These are phyloP conservation scores for Lampropteryx suffumata DNA, from an alignment of 2,888 invertebrate species.

Conservation along the genomic window DNA sequence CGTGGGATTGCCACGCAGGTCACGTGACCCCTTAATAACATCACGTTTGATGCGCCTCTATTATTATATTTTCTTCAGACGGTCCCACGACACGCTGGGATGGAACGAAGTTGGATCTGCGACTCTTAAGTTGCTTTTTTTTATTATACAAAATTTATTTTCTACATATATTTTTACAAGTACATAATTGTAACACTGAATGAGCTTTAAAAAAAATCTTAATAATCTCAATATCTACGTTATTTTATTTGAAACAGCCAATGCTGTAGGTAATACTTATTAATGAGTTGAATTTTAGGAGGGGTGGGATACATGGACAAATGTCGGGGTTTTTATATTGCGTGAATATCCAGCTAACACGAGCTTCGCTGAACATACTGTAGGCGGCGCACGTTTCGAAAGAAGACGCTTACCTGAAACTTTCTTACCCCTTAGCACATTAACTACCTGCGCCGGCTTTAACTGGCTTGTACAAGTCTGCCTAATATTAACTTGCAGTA, in stretches of 20 bases:
- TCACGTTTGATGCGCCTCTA: slow-evolving; percentile 83
- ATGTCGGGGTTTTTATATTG: slow-evolving; percentile 1
- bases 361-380: slow-evolving; percentile 34
- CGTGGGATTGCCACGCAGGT: slow-evolving; percentile 67
- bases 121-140: too few species aligned
- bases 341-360: slow-evolving; percentile 5
- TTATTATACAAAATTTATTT: too few species aligned
- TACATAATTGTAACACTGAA: too few species aligned
- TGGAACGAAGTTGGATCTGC: slow-evolving; percentile 28
- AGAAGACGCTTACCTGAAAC: slow-evolving; percentile 81
- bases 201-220: too few species aligned
- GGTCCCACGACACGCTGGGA: slow-evolving; percentile 69
- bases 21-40: slow-evolving; percentile 80
- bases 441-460: slow-evolving; percentile 64
- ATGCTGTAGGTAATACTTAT: too few species aligned
- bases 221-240: too few species aligned
- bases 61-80: slow-evolving; percentile 80
- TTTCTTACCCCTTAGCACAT: slow-evolving; percentile 79
- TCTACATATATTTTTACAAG: too few species aligned
- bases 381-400: slow-evolving; percentile 73
- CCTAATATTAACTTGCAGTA: slow-evolving; percentile 46
- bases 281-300: background rate
- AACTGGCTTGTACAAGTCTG: slow-evolving; percentile 46
- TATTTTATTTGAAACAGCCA: too few species aligned
- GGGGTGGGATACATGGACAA: background rate